These are phyloP conservation scores for Trichechus manatus DNA, from an alignment of 2,113 vertebrate species.

Conservation along the genomic window DNA sequence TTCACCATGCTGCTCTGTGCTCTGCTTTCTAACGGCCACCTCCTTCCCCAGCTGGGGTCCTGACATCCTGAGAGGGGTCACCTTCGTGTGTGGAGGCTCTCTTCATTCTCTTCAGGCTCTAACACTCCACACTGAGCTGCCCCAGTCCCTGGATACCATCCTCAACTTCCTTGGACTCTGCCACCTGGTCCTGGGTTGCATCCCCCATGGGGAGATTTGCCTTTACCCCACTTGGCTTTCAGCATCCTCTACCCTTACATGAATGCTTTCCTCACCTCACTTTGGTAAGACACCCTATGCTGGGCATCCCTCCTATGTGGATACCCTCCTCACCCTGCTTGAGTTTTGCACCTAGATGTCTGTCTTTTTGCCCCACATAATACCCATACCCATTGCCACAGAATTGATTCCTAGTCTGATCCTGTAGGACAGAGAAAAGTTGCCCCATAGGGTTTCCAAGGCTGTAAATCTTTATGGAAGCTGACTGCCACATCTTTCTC, in stretches of 20 bases:
- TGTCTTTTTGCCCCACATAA: background rate
- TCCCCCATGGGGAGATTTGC: background rate
- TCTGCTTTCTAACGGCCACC: background rate
- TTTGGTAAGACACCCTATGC: background rate
- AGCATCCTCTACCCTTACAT: background rate
- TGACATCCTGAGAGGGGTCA: background rate
- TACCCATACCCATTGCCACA: no score
- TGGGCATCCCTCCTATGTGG: background rate
- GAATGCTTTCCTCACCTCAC: background rate
- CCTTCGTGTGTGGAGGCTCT: background rate
- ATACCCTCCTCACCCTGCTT: background rate
- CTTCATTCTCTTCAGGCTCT: background rate
- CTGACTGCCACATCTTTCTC: no score
- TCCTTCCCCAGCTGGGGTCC: background rate
- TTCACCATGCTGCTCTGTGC: background rate
- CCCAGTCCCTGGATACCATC: background rate
- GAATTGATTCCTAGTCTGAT: no score
- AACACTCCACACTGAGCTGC: background rate
- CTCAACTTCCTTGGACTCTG: background rate
- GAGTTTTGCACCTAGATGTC: background rate
- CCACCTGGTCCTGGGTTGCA: background rate
- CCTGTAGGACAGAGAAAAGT: no score
- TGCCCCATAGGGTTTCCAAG: no score
- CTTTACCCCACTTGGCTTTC: background rate
- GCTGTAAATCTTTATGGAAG: no score